A percentile compares a stretch with the other conserved stretches of the same genome.
Evolutionary conservation across 2,113 vertebrate species (phyloP).

Genomic region (Trichechus manatus): DNA sequence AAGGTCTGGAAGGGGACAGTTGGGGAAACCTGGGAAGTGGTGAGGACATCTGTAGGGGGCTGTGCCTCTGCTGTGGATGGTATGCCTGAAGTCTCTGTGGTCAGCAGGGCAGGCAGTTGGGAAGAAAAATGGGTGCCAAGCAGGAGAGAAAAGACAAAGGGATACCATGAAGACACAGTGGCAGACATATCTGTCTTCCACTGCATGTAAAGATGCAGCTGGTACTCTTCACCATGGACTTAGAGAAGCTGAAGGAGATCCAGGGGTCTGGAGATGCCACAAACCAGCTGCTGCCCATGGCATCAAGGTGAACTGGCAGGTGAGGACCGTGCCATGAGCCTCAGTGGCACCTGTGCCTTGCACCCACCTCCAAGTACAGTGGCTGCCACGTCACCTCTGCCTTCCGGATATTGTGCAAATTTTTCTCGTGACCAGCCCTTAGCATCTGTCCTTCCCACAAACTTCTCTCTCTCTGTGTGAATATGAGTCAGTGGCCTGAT

Average conservation of each 20-base stretch:
- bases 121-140: background rate
- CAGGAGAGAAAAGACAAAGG: background rate
- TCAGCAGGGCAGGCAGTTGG: background rate
- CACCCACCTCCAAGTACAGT: background rate
- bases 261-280: accelerated
- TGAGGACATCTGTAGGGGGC: background rate
- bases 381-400: accelerated
- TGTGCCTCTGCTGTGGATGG: background rate
- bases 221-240: accelerated
- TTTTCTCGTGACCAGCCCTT: background rate
- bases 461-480: background rate
- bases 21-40: background rate
- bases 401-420: background rate
- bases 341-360: background rate
- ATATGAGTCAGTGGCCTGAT: background rate
- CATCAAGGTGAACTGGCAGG: background rate
- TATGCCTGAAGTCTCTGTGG: background rate
- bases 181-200: background rate
- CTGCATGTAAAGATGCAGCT: background rate
- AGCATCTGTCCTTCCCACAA: background rate
- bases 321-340: background rate
- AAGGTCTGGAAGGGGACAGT: accelerated
- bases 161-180: background rate
- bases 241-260: background rate
- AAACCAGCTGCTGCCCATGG: accelerated